Percentiles rank a stretch among this genome's conserved stretches.
phyloP scores from a whole-genome alignment of 2,888 invertebrate species.

The Erebia epiphron region DNA sequence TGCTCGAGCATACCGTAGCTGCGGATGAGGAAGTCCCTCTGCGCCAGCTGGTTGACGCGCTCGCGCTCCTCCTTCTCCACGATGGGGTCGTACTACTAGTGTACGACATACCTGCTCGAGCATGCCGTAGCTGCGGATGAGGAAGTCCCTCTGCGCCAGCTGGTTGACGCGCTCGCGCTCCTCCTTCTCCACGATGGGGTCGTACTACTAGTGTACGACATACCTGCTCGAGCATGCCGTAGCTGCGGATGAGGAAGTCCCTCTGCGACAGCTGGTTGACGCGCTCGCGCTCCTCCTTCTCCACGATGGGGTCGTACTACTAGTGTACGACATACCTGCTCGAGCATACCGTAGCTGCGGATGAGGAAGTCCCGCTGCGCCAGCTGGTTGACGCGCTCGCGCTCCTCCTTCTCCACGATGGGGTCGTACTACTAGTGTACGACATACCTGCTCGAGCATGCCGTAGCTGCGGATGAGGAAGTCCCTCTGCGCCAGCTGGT shows the following conservation, averaged over 20 bases:
- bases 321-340: constrained; percentile 64
- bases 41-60: constrained; percentile 84
- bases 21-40: constrained; percentile 86
- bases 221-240: constrained; percentile 86
- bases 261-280: constrained; percentile 85
- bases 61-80: constrained; percentile 88
- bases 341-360: constrained; percentile 86
- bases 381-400: constrained; percentile 85
- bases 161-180: constrained; percentile 87
- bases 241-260: constrained; percentile 87
- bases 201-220: constrained; percentile 41
- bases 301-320: constrained; percentile 80
- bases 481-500: too few relatives aligned
- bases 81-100: constrained; percentile 72
- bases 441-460: too few relatives aligned
- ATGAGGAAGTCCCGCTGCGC: constrained; percentile 88
- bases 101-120: constrained; percentile 77
- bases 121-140: constrained; percentile 87
- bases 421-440: constrained; percentile 57
- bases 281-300: constrained; percentile 88
- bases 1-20: constrained; percentile 88
- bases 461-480: too few relatives aligned
- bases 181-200: constrained; percentile 86
- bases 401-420: constrained; percentile 88
- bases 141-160: constrained; percentile 86